Conservation (phyloP, 2,113 vertebrate species). For the Merops nubicus region DNA sequence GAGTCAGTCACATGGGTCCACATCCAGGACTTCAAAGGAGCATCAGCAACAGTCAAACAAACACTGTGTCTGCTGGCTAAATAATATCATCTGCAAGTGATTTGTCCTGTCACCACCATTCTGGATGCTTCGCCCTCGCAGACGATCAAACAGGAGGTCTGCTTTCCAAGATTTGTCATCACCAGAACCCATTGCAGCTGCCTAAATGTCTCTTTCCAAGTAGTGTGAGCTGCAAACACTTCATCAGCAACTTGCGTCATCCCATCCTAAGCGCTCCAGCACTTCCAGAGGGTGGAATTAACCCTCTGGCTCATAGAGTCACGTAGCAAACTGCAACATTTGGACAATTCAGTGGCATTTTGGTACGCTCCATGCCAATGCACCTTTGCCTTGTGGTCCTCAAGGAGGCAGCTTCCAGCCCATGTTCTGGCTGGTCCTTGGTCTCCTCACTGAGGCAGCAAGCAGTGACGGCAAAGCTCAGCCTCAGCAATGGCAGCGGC, state of each 20-base stretch:
- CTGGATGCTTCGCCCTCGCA: conserved; percentile 1
- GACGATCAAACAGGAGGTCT: conserved; percentile 49
- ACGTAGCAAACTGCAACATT: accelerated
- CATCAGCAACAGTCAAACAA: conserved; percentile 43
- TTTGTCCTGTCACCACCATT: conserved; percentile 31
- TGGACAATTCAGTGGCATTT: not conserved
- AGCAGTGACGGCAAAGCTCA: accelerated
- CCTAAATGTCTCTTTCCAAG: conserved; percentile 28
- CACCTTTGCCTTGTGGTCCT: accelerated
- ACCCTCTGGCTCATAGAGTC: not conserved
- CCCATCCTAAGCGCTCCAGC: not conserved
- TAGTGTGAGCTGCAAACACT: not conserved
- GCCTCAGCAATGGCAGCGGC: accelerated
- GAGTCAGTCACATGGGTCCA: not conserved
- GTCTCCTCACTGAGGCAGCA: not conserved
- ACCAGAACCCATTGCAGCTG: conserved; percentile 25
- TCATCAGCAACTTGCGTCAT: conserved; percentile 14
- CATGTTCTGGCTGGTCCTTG: not conserved
- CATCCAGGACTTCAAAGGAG: not conserved
- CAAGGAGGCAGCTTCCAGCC: not conserved
- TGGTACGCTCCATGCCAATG: not conserved
- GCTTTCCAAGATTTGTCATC: conserved; percentile 58
- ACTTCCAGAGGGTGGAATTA: conserved; percentile 11
- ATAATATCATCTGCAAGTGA: conserved; percentile 11
- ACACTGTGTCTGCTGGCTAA: conserved; percentile 16